phyloP scores from a whole-genome alignment of 2,113 vertebrate species.

The Eretmochelys imbricata region DNA sequence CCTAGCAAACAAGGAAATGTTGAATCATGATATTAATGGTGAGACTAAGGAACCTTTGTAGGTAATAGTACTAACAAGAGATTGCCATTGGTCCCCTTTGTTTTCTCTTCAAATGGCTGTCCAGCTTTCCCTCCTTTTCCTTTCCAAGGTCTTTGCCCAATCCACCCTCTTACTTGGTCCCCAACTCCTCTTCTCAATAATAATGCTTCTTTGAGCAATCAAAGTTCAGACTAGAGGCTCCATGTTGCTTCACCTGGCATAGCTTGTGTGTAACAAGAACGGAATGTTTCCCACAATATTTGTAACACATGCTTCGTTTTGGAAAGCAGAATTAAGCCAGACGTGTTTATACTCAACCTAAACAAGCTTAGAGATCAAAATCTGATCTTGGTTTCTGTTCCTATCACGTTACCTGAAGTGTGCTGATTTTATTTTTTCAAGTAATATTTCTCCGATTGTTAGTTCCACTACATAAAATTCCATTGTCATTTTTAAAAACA shows the following conservation, averaged over 20 bases:
- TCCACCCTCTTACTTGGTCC: not conserved
- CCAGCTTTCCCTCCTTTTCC: not conserved
- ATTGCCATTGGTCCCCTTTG: not conserved
- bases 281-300: not conserved
- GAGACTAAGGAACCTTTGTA: not conserved
- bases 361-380: not conserved
- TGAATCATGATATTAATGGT: not conserved
- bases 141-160: not conserved
- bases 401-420: not conserved
- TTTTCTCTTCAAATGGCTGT: not conserved
- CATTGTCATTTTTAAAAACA: not conserved
- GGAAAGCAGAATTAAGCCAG: not conserved
- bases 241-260: not conserved
- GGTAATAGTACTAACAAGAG: not conserved
- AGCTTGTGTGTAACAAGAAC: not conserved
- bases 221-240: not conserved
- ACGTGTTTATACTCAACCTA: not conserved
- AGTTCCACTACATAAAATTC: not conserved
- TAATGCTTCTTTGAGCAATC: not conserved
- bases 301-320: not conserved
- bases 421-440: not conserved
- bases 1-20: not conserved
- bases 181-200: not conserved
- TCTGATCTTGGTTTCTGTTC: not conserved
- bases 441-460: conserved; percentile 11